phyloP scores from a whole-genome alignment of 2,113 vertebrate genomes.

The Himantopus leucocephalus region DNA sequence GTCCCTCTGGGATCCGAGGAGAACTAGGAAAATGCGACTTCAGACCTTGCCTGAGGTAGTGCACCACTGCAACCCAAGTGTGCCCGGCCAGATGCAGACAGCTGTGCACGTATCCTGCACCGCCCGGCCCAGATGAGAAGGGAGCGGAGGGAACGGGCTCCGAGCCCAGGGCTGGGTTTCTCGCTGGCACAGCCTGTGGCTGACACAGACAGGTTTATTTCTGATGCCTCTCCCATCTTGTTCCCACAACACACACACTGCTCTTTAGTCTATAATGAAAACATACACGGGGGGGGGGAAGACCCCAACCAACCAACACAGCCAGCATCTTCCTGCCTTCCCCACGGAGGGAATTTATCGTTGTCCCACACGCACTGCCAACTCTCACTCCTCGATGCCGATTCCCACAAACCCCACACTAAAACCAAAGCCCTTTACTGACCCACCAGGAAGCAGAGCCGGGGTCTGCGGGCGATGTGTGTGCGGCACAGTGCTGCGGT shows the following conservation, averaged over 20 bases:
- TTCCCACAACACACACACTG: background rate
- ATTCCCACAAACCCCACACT: background rate
- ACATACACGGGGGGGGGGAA: no score
- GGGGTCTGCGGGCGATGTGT: background rate
- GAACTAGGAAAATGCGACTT: background rate
- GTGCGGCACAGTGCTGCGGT: no score
- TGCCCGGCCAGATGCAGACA: background rate
- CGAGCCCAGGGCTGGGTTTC: background rate
- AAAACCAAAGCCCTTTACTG: background rate
- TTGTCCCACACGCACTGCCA: slow-evolving; percentile 18
- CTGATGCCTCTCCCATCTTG: background rate
- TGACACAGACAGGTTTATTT: background rate
- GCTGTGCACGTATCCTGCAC: background rate
- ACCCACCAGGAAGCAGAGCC: background rate
- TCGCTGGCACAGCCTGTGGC: background rate
- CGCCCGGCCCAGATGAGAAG: background rate
- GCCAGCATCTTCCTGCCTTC: background rate
- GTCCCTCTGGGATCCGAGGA: background rate
- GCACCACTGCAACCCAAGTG: accelerated
- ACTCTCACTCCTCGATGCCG: slow-evolving; percentile 19
- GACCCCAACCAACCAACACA: background rate
- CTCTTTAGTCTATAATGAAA: background rate
- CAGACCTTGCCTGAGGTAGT: background rate
- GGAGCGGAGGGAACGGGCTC: background rate
- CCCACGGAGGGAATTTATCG: slow-evolving; percentile 32